Conservation (phyloP, 2,113 vertebrate genomes). For the Melospiza melodia region DNA sequence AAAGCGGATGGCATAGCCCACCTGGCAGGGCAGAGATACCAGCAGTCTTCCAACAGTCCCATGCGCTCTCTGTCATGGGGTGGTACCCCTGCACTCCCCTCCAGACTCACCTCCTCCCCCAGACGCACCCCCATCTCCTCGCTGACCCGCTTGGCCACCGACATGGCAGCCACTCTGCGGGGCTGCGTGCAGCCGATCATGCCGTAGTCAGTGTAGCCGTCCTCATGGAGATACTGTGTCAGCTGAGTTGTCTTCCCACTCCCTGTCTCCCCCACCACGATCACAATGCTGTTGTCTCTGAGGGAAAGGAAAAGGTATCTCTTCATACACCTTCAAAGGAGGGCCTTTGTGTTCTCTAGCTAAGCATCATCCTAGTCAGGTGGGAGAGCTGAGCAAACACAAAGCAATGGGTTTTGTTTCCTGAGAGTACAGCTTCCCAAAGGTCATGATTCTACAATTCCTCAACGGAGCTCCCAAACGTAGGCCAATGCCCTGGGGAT, state of each 20-base stretch:
- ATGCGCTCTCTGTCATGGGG: accelerated
- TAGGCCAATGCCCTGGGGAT: not conserved
- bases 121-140: slow-evolving; percentile 92
- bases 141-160: slow-evolving; percentile 96
- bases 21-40: slow-evolving; percentile 64
- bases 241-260: slow-evolving; percentile 98
- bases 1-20: slow-evolving; percentile 97
- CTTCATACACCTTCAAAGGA: not conserved
- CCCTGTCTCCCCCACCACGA: slow-evolving; percentile 97
- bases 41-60: not conserved
- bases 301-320: not conserved
- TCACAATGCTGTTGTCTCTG: slow-evolving; percentile 98
- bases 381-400: not conserved
- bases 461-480: not conserved
- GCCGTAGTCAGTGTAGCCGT: slow-evolving; percentile 95
- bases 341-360: not conserved
- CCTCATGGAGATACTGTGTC: slow-evolving; percentile 96
- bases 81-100: not conserved
- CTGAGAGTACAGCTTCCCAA: not conserved
- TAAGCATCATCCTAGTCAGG: not conserved
- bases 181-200: slow-evolving; percentile 99
- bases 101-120: slow-evolving; percentile 89
- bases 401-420: not conserved
- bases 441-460: accelerated
- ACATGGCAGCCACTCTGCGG: slow-evolving; percentile 96